phyloP scores from a whole-genome alignment of 2,113 vertebrate genomes.

The Pao palembangensis region DNA sequence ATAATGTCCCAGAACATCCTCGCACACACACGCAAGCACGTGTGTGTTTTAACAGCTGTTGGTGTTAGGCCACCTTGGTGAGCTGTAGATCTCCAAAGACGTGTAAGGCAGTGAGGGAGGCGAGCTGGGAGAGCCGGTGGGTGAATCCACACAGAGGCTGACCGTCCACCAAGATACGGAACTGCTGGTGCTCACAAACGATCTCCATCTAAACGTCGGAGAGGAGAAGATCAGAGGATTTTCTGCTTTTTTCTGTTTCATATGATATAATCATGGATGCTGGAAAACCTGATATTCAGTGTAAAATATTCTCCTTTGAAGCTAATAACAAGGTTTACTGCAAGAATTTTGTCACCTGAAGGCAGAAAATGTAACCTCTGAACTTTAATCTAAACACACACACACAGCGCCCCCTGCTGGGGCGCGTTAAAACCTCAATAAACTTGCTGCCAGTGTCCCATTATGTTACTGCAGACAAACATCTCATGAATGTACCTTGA shows the following conservation, averaged over 20 bases:
- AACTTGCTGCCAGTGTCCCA: no score
- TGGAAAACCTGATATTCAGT: no score
- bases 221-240: neutral
- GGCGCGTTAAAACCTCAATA: no score
- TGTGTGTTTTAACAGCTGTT: neutral
- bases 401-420: no score
- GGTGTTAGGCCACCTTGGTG: slow-evolving; percentile 85
- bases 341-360: no score
- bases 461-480: no score
- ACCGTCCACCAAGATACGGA: slow-evolving; percentile 85
- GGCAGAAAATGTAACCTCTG: no score
- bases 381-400: no score
- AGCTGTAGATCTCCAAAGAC: slow-evolving; percentile 84
- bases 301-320: no score
- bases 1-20: slow-evolving; percentile 11
- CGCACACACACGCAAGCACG: neutral
- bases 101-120: slow-evolving; percentile 78
- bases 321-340: no score
- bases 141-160: slow-evolving; percentile 84
- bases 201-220: slow-evolving; percentile 84
- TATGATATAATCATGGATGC: no score
- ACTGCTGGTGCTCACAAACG: slow-evolving; percentile 90
- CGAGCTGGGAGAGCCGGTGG: slow-evolving; percentile 78
- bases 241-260: no score
- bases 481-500: slow-evolving; percentile 77